These are phyloP conservation scores for Zaprionus vittiger DNA, from an alignment of 1,140 invertebrate species.

Conservation along the genomic window DNA sequence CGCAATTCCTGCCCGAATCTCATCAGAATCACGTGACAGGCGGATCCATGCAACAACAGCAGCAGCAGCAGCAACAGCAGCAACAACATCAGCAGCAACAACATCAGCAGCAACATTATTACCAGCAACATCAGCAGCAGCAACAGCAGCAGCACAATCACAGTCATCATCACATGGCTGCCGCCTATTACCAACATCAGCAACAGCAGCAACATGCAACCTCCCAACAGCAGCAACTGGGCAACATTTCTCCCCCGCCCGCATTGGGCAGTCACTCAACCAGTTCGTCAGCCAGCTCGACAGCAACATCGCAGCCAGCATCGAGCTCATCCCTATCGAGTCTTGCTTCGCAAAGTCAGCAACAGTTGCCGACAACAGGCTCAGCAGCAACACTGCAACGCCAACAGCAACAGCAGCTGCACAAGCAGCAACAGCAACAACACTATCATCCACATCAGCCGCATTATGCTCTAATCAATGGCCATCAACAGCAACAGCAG, in stretches of 20 bases:
- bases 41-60: constrained; percentile 86
- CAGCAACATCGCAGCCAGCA: constrained; percentile 78
- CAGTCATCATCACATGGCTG: constrained; percentile 66
- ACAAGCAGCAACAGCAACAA: constrained; percentile 54
- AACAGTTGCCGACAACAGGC: constrained; percentile 57
- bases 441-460: constrained; percentile 61
- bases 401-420: constrained; percentile 56
- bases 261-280: constrained; percentile 69
- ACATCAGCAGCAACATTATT: constrained; percentile 56
- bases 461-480: constrained; percentile 71
- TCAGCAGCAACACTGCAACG: constrained; percentile 48
- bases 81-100: constrained; percentile 68
- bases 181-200: constrained; percentile 67
- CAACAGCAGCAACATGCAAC: constrained; percentile 57
- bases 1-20: constrained; percentile 94
- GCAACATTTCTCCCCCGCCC: constrained; percentile 70
- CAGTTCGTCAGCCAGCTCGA: constrained; percentile 78
- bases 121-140: constrained; percentile 67
- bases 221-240: constrained; percentile 53
- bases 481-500: constrained; percentile 51
- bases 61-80: constrained; percentile 73
- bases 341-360: constrained; percentile 76
- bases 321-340: constrained; percentile 79
- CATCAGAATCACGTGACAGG: constrained; percentile 89
- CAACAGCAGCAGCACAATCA: constrained; percentile 62